Evolutionary conservation across 2,888 invertebrate species (phyloP).

Genomic region (Rhagium mordax): DNA sequence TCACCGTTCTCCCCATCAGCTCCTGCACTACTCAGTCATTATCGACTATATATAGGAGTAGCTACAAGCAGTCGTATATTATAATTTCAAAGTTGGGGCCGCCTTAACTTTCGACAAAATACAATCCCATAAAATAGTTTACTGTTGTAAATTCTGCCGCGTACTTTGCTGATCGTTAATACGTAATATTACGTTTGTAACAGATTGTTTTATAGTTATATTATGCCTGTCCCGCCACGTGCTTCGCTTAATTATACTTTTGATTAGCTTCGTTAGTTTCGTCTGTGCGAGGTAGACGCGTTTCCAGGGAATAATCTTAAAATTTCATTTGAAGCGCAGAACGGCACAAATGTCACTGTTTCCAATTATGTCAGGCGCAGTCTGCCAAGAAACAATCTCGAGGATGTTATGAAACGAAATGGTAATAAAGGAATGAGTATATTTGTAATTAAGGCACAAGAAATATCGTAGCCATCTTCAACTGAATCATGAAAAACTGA

Average conservation of each 20-base stretch:
- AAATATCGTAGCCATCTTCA: neutral
- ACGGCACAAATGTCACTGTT: constrained; percentile 14
- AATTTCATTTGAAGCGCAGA: neutral
- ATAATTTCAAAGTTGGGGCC: neutral
- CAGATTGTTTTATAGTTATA: constrained; percentile 12
- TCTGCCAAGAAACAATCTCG: neutral
- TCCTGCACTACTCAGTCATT: neutral
- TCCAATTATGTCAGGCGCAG: neutral
- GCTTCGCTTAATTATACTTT: constrained; percentile 15
- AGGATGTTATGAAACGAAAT: neutral
- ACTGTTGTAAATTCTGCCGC: neutral
- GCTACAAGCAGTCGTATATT: neutral
- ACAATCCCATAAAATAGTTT: constrained; percentile 6
- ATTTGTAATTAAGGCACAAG: neutral
- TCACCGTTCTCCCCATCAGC: neutral
- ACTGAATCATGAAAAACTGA: no score
- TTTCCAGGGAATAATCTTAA: constrained; percentile 4
- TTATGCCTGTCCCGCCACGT: neutral
- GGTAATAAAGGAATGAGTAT: neutral
- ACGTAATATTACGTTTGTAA: constrained; percentile 8
- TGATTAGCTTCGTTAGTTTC: constrained; percentile 16
- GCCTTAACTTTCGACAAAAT: neutral
- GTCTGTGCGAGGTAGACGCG: neutral
- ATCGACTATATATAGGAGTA: neutral
- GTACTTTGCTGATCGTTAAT: constrained; percentile 13